phyloP scores from a whole-genome alignment of 2,113 vertebrate genomes.

The Promerops cafer region DNA sequence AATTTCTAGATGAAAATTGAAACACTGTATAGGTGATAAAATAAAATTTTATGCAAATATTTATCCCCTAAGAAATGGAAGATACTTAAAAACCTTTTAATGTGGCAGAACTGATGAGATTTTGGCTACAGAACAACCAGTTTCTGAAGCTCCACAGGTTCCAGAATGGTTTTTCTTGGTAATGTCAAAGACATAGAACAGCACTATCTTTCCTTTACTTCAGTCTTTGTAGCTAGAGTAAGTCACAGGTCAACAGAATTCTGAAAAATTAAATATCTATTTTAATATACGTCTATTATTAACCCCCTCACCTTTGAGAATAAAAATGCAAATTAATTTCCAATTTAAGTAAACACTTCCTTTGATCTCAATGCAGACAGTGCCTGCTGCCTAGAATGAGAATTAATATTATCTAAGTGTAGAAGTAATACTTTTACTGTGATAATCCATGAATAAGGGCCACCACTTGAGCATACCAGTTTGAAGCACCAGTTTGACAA shows the following conservation, averaged over 20 bases:
- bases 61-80: not conserved
- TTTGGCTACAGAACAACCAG: not conserved
- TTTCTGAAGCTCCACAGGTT: not conserved
- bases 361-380: not conserved
- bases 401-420: not conserved
- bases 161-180: not conserved
- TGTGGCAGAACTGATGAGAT: not conserved
- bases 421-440: not conserved
- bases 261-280: not conserved
- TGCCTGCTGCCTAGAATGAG: not conserved
- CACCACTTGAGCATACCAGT: not conserved
- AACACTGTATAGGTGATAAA: not conserved
- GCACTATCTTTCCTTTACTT: not conserved
- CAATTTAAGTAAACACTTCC: not conserved
- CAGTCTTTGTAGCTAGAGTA: not conserved
- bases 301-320: not conserved
- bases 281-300: not conserved
- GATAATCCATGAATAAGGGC: not conserved
- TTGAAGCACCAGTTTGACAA: not conserved
- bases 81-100: not conserved
- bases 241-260: not conserved
- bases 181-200: not conserved
- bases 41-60: not conserved
- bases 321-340: not conserved
- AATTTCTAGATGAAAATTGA: not conserved